Evolutionary conservation across 2,888 invertebrate species (phyloP), one percentile per base, ranked within the genome.

Genomic region (Archips crataeganus): DNA sequence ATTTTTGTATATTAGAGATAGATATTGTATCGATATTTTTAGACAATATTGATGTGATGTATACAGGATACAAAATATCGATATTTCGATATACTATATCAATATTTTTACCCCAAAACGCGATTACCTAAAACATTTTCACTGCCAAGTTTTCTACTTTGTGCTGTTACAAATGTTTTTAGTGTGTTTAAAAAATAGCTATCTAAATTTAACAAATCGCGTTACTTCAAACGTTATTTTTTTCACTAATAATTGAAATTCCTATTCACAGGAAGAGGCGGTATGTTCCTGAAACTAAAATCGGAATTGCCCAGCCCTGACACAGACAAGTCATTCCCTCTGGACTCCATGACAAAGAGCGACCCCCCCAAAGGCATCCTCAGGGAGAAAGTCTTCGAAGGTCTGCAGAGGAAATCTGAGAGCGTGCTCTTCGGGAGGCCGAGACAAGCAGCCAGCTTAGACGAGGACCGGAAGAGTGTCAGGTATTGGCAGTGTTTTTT

Each of bases 401-500:
- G 81, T 0, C 73, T 89, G 5, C 85, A 87, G 39, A 87, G 85
- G 75, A 93, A 86, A 70, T 80, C 84, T 0, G 91, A 92, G n/a
- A 87, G 79, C 63, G 77, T 85, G 1, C 77, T 86, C 0, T 75
- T 87, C 36, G 88, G 91, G 0, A 86, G 84, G 69, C 81, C 85
- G 2, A 89, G 84, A 65, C 87, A 91, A 70, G 84, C 88, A 62
- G 81, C 93, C 57, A 90, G 95, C 79, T 94, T 95, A 75, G 97
- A 97, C 75, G 97, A 97, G 49, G 96, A 97, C 74, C 96, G 96
- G 75, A 97, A 97, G 84, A 97, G 97, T 84, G 97, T 98, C 0
- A 88, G 95, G 95, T 94, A 77, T 11, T 10, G 36, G 36, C 36
- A 36, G 36, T 5, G 36, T 36, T 36, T 36, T 36, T 36, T 2